Evolutionary conservation across 2,888 invertebrate genomes (phyloP).

Genomic region (Bellardia pandia): DNA sequence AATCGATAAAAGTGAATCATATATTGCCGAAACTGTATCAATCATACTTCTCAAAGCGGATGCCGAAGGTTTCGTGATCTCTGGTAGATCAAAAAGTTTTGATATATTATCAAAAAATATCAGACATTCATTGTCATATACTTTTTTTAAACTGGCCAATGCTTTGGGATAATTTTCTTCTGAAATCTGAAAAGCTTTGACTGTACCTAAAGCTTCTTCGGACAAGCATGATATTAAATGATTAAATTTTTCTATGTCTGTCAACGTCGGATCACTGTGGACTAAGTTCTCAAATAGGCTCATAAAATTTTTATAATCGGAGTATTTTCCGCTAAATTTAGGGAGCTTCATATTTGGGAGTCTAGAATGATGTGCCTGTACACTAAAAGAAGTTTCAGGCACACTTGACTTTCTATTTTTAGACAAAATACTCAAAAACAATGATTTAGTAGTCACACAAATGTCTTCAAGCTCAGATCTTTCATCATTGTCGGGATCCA

Average conservation of each 20-base stretch:
- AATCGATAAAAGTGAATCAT: conserved; percentile 1
- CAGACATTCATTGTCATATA: neutral
- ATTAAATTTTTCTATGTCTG: no score
- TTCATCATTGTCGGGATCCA: neutral
- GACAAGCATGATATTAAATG: no score
- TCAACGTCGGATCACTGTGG: no score
- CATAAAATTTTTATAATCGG: no score
- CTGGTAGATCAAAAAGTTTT: neutral
- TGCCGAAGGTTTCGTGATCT: neutral
- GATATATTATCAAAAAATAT: neutral
- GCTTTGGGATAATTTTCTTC: conserved; percentile 11
- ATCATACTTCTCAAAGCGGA: neutral
- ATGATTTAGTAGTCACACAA: no score
- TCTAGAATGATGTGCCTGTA: neutral
- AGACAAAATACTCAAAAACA: no score
- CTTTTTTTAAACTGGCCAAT: neutral
- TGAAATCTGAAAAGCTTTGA: conserved; percentile 12
- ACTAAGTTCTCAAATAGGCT: no score
- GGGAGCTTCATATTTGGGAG: neutral
- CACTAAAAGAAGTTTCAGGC: neutral
- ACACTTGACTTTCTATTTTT: neutral
- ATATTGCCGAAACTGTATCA: neutral
- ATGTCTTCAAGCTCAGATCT: neutral
- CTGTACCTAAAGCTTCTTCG: neutral
- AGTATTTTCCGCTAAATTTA: no score